These are phyloP conservation scores for Tethea ocularis DNA, from an alignment of 2,888 invertebrate genomes.

Conservation along the genomic window DNA sequence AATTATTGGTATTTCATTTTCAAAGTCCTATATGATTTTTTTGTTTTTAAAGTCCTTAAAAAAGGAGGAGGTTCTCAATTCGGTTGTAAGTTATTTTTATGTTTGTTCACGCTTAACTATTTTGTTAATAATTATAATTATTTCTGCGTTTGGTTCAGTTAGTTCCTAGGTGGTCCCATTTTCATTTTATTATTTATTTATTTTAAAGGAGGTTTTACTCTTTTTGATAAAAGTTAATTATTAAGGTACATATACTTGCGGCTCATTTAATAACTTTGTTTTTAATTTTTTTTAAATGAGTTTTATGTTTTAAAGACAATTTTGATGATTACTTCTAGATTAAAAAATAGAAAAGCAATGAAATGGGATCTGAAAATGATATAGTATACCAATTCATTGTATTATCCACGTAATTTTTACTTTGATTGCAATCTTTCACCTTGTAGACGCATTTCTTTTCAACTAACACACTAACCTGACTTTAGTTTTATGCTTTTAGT, in stretches of 20 bases:
- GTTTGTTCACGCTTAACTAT: too few relatives aligned
- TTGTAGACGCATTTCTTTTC: constrained; percentile 28
- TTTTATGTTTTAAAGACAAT: too few relatives aligned
- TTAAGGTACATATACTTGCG: too few relatives aligned
- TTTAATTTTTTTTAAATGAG: too few relatives aligned
- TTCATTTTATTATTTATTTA: too few relatives aligned
- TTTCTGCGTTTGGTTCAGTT: too few relatives aligned
- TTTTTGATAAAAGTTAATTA: too few relatives aligned
- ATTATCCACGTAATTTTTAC: constrained; percentile 12
- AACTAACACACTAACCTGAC: constrained; percentile 36
- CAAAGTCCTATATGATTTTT: neutral
- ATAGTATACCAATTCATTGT: constrained; percentile 9
- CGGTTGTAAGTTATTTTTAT: too few relatives aligned
- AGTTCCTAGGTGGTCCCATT: too few relatives aligned
- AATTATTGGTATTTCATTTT: neutral
- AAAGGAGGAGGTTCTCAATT: constrained; percentile 3
- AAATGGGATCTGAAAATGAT: neutral
- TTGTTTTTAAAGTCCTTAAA: constrained; percentile 5
- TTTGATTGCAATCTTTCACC: neutral
- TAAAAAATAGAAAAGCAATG: neutral
- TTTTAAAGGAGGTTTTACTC: too few relatives aligned
- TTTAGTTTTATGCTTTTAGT: constrained; percentile 21
- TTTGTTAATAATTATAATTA: too few relatives aligned
- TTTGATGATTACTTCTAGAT: neutral
- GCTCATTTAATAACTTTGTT: too few relatives aligned